These are phyloP conservation scores for Physocephala rufipes DNA, from an alignment of 2,888 invertebrate species.

Conservation along the genomic window DNA sequence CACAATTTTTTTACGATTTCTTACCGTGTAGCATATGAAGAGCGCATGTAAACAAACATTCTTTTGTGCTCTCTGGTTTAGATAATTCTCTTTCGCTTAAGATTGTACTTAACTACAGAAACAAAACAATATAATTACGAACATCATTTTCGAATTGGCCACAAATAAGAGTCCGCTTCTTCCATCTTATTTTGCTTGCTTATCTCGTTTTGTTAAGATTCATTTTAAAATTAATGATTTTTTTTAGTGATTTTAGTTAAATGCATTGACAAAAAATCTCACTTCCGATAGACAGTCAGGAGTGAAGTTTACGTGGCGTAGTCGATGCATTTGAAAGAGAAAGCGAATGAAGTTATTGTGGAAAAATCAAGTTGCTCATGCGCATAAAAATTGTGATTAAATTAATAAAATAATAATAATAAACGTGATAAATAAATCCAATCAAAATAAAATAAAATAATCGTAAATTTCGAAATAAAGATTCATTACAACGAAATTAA, in stretches of 20 bases:
- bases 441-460: not conserved
- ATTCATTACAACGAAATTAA: not conserved
- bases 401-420: slow-evolving; percentile 4
- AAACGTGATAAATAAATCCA: not conserved
- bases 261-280: slow-evolving; percentile 19
- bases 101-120: not conserved
- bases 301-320: slow-evolving; percentile 31
- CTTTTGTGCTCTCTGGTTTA: no score
- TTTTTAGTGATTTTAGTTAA: not conserved
- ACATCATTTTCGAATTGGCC: slow-evolving; percentile 16
- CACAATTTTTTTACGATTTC: no score
- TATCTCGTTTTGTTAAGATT: not conserved
- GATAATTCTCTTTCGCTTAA: no score
- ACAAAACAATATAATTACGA: not conserved
- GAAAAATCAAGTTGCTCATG: slow-evolving; percentile 17
- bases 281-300: slow-evolving; percentile 21
- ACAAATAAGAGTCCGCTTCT: slow-evolving; percentile 10
- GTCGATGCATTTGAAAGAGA: slow-evolving; percentile 7
- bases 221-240: not conserved
- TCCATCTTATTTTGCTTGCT: not conserved
- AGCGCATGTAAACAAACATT: no score
- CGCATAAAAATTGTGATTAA: slow-evolving; percentile 8
- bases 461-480: not conserved
- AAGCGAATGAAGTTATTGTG: slow-evolving; percentile 1
- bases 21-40: not conserved